Conservation (phyloP, 2,888 invertebrate genomes). For the Heliconius erato region DNA sequence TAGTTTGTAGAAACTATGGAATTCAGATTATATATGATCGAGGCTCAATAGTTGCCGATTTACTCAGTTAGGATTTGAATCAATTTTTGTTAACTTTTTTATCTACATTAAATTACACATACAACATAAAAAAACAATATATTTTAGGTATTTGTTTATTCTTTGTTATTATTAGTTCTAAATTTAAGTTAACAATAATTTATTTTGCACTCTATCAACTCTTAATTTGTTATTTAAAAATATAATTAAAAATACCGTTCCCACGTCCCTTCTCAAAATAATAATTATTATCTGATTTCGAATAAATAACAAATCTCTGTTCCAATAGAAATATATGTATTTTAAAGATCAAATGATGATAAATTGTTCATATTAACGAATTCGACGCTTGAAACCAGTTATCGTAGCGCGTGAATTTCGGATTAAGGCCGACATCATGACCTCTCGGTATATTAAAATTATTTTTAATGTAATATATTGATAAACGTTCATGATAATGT, state of each 20-base stretch:
- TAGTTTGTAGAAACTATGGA: constrained; percentile 31
- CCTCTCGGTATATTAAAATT: constrained; percentile 20
- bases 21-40: neutral
- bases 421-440: constrained; percentile 39
- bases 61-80: neutral
- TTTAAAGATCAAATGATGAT: neutral
- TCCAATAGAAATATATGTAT: neutral
- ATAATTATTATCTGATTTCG: neutral
- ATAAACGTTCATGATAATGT: constrained; percentile 8
- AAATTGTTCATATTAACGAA: neutral
- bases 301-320: neutral
- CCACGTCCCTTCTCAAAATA: neutral
- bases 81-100: neutral
- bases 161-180: neutral
- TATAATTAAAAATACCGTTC: neutral
- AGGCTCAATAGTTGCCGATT: neutral
- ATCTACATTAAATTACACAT: too few relatives aligned
- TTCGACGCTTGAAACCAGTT: constrained; percentile 19
- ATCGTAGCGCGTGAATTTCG: constrained; percentile 35
- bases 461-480: neutral
- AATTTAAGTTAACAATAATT: neutral
- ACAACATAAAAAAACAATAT: too few relatives aligned
- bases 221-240: neutral
- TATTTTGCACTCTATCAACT: too few relatives aligned
- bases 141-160: neutral